Conservation (phyloP, 2,113 vertebrate species). For the Mirza zaza region DNA sequence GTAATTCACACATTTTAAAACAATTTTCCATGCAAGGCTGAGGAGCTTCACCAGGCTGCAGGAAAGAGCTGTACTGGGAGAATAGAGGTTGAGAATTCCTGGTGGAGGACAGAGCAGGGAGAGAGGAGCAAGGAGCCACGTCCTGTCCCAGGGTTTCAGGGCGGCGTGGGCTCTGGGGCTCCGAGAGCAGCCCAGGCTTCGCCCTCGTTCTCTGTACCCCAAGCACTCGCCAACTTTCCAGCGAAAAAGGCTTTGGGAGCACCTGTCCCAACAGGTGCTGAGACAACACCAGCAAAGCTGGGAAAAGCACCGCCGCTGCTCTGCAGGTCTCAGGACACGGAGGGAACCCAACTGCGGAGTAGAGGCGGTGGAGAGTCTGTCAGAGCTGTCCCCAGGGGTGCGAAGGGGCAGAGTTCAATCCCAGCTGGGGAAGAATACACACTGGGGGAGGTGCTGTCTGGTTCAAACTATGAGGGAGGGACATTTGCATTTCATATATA, state of each 20-base stretch:
- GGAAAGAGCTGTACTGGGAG: background rate
- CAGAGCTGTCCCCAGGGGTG: background rate
- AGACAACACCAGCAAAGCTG: background rate
- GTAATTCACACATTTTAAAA: background rate
- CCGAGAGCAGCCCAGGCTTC: accelerated
- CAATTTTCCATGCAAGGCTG: accelerated
- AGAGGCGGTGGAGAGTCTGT: no score
- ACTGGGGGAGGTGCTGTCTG: background rate
- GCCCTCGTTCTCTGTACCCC: no score
- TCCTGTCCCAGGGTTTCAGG: accelerated
- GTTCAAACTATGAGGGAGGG: background rate
- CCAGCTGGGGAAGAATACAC: accelerated
- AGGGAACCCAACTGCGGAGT: no score
- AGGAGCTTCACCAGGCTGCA: no score
- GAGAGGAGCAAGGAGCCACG: background rate
- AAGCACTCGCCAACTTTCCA: accelerated
- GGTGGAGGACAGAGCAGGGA: accelerated
- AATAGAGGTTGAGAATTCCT: accelerated
- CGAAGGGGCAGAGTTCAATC: accelerated
- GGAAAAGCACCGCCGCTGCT: accelerated
- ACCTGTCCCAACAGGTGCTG: no score
- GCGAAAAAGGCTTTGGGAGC: accelerated
- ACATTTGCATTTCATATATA: accelerated
- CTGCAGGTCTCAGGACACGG: background rate
- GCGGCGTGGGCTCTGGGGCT: no score